Evolutionary conservation across 2,113 vertebrate species (phyloP).

Genomic region (Daubentonia madagascariensis): DNA sequence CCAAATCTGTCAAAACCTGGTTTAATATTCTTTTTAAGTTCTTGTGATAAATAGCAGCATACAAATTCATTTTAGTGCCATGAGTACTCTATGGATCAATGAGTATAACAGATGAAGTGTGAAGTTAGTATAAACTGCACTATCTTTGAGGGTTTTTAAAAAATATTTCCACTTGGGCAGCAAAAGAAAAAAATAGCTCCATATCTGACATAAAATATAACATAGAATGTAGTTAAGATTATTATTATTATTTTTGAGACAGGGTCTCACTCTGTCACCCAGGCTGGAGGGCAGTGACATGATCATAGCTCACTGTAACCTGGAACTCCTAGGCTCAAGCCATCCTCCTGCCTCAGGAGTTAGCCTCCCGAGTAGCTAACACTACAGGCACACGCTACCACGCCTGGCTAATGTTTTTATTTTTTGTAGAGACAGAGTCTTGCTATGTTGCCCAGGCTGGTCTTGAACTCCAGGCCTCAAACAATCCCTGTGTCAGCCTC

Average conservation of each 20-base stretch:
- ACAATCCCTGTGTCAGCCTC: no score
- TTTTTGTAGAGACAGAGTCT: no score
- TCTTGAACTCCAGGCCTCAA: no score
- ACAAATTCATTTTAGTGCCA: background rate
- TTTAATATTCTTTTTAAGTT: slow-evolving; percentile 33
- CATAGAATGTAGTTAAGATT: background rate
- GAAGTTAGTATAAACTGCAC: background rate
- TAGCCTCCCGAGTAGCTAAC: no score
- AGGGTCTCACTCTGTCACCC: no score
- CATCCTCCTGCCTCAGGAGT: no score
- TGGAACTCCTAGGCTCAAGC: no score
- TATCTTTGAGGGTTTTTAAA: background rate
- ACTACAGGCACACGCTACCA: no score
- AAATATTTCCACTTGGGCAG: background rate
- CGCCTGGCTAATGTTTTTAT: no score
- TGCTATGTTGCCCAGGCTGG: no score
- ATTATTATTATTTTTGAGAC: background rate
- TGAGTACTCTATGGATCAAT: background rate
- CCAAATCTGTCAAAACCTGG: slow-evolving; percentile 55
- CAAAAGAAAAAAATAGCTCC: background rate
- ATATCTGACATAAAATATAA: background rate
- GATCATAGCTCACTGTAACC: no score
- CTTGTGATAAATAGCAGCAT: background rate
- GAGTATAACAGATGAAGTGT: background rate
- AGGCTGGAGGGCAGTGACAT: no score